These are phyloP conservation scores for Microtus oregoni DNA, from an alignment of 2,113 vertebrate species.

Conservation along the genomic window DNA sequence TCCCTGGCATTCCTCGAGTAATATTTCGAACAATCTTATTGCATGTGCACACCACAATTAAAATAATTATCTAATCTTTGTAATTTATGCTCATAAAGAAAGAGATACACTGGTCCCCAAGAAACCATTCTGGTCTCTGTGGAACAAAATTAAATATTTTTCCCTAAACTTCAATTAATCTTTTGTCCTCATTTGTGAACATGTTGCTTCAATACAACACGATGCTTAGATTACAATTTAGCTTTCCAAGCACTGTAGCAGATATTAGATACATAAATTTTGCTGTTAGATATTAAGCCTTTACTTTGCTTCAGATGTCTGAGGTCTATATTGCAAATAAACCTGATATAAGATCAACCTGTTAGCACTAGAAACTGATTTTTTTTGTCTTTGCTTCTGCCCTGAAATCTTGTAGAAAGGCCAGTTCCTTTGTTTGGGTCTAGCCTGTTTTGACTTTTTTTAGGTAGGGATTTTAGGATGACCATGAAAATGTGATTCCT, in stretches of 20 bases:
- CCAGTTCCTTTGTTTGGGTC: not conserved
- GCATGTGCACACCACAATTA: slow-evolving; percentile 43
- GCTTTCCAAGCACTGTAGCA: slow-evolving; percentile 41
- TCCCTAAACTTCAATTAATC: slow-evolving; percentile 63
- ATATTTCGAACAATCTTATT: slow-evolving; percentile 57
- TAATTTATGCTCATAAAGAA: slow-evolving; percentile 69
- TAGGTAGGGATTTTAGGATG: not conserved
- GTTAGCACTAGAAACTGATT: not conserved
- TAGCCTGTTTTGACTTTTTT: not conserved
- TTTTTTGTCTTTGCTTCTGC: not conserved
- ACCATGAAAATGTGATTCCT: not conserved
- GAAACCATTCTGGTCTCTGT: slow-evolving; percentile 63
- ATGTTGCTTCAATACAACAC: slow-evolving; percentile 37
- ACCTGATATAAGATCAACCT: not conserved
- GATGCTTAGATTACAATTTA: slow-evolving; percentile 50
- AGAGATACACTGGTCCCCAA: slow-evolving; percentile 31
- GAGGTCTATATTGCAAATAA: not conserved
- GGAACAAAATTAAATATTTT: slow-evolving; percentile 72
- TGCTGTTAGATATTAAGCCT: slow-evolving; percentile 38
- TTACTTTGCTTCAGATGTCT: slow-evolving; percentile 24
- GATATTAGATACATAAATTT: slow-evolving; percentile 67
- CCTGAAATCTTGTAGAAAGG: not conserved
- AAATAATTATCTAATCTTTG: slow-evolving; percentile 60
- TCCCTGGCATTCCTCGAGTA: slow-evolving; percentile 12
- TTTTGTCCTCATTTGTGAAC: slow-evolving; percentile 65